A percentile compares a stretch with the other conserved stretches of the same genome.
phyloP scores from a whole-genome alignment of 2,888 invertebrate genomes.

The Seira musarum region DNA sequence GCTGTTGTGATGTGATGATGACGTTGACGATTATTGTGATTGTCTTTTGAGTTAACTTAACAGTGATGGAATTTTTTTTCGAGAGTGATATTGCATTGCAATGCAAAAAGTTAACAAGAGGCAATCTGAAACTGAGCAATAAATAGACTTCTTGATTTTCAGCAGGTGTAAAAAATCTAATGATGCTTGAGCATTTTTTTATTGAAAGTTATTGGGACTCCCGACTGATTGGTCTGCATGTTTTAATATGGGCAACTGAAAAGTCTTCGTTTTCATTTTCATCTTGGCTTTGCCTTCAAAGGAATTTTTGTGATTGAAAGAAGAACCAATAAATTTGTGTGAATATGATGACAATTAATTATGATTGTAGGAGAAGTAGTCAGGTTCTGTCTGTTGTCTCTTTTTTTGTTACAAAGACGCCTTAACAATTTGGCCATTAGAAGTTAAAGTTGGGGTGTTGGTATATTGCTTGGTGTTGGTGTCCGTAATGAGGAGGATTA shows the following conservation, averaged over 20 bases:
- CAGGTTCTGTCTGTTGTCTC: no score
- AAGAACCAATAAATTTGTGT: constrained; percentile 38
- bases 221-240: neutral
- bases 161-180: constrained; percentile 46
- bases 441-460: no score
- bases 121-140: neutral
- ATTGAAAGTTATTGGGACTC: no score
- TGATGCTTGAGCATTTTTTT: constrained; percentile 1
- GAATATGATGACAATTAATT: constrained; percentile 57
- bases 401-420: no score
- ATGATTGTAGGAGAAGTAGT: no score
- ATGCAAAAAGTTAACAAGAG: no score
- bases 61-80: constrained; percentile 1
- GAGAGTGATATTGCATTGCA: no score
- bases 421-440: no score
- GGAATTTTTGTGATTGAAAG: constrained; percentile 53
- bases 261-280: constrained; percentile 44
- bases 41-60: neutral
- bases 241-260: constrained; percentile 3
- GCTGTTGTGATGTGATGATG: neutral
- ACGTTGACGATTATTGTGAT: no score
- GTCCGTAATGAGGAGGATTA: constrained; percentile 17
- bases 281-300: constrained; percentile 53
- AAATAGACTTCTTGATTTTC: neutral
- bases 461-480: constrained; percentile 10